Conservation (phyloP, 2,797 vertebrate genomes). For the Gymnoscopelus braueri region DNA sequence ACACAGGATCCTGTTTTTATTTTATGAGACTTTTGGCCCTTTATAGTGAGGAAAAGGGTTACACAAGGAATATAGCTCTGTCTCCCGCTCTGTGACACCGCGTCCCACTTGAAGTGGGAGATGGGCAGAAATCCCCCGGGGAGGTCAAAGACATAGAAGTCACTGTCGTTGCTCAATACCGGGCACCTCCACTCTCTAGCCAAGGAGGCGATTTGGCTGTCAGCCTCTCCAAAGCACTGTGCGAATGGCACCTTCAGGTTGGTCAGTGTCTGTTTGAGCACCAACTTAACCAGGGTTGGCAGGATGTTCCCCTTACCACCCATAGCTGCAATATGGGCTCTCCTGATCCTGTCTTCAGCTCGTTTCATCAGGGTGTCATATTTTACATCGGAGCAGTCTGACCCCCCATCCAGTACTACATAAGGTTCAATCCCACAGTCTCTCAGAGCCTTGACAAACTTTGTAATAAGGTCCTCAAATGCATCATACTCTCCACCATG, state of each 20-base stretch:
- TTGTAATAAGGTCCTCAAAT: constrained; percentile 64
- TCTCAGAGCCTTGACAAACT: constrained; percentile 79
- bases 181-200: constrained; percentile 85
- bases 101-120: constrained; percentile 67
- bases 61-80: constrained; percentile 59
- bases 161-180: constrained; percentile 83
- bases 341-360: constrained; percentile 62
- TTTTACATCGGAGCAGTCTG: constrained; percentile 79
- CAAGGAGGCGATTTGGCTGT: constrained; percentile 82
- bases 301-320: constrained; percentile 43
- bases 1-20: too few relatives aligned
- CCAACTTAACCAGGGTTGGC: constrained; percentile 75
- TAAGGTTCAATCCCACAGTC: constrained; percentile 79
- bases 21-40: too few relatives aligned
- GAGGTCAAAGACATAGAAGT: constrained; percentile 84
- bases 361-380: constrained; percentile 66
- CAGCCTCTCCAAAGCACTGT: constrained; percentile 85
- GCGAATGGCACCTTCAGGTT: constrained; percentile 76
- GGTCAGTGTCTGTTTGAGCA: constrained; percentile 81
- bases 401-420: constrained; percentile 86
- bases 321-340: constrained; percentile 66
- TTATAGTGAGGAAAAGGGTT: too few relatives aligned
- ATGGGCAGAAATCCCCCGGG: constrained; percentile 78
- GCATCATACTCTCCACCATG: constrained; percentile 87
- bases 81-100: constrained; percentile 54